A percentile compares a stretch with the other conserved stretches of the same genome.
phyloP scores from a whole-genome alignment of 2,797 vertebrate genomes.

The Molossus molossus region DNA sequence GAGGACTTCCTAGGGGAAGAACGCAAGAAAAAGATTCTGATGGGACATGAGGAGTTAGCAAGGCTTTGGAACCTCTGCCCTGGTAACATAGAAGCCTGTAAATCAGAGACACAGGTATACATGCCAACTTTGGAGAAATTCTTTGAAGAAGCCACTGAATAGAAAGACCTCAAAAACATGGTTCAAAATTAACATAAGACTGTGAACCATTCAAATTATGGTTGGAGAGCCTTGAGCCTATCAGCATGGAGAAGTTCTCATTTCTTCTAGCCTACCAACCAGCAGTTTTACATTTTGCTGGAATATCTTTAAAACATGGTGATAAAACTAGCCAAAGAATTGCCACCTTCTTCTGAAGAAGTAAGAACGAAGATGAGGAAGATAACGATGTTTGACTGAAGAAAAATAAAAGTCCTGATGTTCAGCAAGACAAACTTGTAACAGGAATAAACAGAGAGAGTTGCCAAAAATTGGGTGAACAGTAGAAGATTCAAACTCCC shows the following conservation, averaged over 20 bases:
- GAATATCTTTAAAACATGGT: slow-evolving; percentile 99
- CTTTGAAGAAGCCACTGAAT: slow-evolving; percentile 98
- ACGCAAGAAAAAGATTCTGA: slow-evolving; percentile 96
- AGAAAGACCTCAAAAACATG: slow-evolving; percentile 98
- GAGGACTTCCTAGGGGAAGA: slow-evolving; percentile 98
- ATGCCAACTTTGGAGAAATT: slow-evolving; percentile 98
- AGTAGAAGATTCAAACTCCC: slow-evolving; percentile 95
- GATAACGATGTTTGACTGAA: slow-evolving; percentile 98
- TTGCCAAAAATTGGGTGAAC: slow-evolving; percentile 94
- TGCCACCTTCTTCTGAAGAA: slow-evolving; percentile 98
- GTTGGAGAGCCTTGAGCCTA: slow-evolving; percentile 96
- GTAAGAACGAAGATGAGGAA: slow-evolving; percentile 97
- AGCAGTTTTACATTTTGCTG: slow-evolving; percentile 98
- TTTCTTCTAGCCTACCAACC: slow-evolving; percentile 99
- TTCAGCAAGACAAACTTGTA: slow-evolving; percentile 94
- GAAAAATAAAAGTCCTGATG: slow-evolving; percentile 98
- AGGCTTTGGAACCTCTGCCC: slow-evolving; percentile 98
- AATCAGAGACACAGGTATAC: slow-evolving; percentile 97
- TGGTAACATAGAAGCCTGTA: slow-evolving; percentile 98
- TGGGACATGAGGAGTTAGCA: slow-evolving; percentile 99
- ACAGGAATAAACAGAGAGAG: slow-evolving; percentile 95
- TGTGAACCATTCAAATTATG: slow-evolving; percentile 98
- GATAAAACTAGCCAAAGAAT: slow-evolving; percentile 98
- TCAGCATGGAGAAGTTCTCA: slow-evolving; percentile 97
- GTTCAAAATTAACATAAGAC: slow-evolving; percentile 96